Evolutionary conservation across 2,888 invertebrate genomes (phyloP).

Genomic region (Agriopis leucophaearia): DNA sequence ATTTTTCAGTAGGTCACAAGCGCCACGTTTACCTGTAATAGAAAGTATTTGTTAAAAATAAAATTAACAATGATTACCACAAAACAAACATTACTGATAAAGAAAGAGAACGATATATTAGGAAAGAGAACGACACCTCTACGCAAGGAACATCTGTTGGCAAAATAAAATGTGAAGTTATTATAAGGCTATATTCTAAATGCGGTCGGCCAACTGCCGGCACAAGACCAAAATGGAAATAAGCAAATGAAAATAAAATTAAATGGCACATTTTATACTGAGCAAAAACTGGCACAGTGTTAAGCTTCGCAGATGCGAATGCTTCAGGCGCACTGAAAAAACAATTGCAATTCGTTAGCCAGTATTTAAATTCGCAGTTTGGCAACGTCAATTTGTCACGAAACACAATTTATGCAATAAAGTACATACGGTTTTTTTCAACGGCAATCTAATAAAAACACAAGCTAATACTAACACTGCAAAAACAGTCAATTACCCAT

Average conservation of each 20-base stretch:
- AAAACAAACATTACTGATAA: too few species aligned
- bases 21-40: conserved; percentile 23
- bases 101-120: neutral
- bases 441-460: too few species aligned
- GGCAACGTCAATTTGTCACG: neutral
- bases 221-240: conserved; percentile 25
- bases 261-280: conserved; percentile 19
- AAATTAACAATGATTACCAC: neutral
- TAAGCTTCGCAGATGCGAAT: conserved; percentile 8
- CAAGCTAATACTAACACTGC: too few species aligned
- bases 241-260: conserved; percentile 22
- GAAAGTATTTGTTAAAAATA: neutral
- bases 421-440: too few species aligned
- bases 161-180: conserved; percentile 14
- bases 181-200: conserved; percentile 4
- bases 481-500: too few species aligned
- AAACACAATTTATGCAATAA: neutral
- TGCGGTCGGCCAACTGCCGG: conserved; percentile 18
- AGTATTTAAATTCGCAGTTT: neutral
- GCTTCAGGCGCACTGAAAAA: conserved; percentile 15
- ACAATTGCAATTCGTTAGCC: conserved; percentile 12
- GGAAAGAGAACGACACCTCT: conserved; percentile 10
- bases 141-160: conserved; percentile 25
- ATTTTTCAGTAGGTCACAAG: neutral
- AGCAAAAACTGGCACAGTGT: conserved; percentile 21